These are phyloP conservation scores for Cistogaster globosa DNA, from an alignment of 2,888 invertebrate species.

Conservation along the genomic window DNA sequence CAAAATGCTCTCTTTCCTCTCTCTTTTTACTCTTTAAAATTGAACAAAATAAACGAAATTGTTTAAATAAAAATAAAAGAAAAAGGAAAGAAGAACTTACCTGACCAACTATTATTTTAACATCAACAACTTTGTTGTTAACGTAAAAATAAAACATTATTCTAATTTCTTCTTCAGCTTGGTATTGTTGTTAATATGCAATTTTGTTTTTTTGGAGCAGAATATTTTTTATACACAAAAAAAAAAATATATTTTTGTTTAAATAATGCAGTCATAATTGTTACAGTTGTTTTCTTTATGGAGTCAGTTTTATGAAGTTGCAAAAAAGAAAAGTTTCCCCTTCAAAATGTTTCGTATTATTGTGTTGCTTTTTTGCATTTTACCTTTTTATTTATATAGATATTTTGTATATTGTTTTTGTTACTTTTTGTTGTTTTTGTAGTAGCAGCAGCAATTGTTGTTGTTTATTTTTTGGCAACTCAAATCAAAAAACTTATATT, in stretches of 20 bases:
- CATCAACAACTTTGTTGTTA: constrained; percentile 68
- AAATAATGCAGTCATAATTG: constrained; percentile 67
- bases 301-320: constrained; percentile 32
- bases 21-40: background rate
- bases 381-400: constrained; percentile 60
- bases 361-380: constrained; percentile 31
- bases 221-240: background rate
- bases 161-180: constrained; percentile 30
- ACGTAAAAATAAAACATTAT: constrained; percentile 56
- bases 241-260: constrained; percentile 38
- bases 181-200: background rate
- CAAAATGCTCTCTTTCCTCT: background rate
- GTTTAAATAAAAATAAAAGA: background rate
- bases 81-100: constrained; percentile 39
- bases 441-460: background rate
- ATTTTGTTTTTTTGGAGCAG: background rate
- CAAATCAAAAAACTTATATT: constrained; percentile 18
- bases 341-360: constrained; percentile 27
- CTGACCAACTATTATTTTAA: constrained; percentile 69
- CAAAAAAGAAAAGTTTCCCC: constrained; percentile 32
- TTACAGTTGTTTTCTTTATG: constrained; percentile 65
- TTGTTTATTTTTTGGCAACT: constrained; percentile 16
- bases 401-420: constrained; percentile 52
- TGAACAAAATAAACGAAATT: background rate
- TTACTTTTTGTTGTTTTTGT: constrained; percentile 17